Conservation (phyloP, 2,113 vertebrate species). For the Crypturellus undulatus region DNA sequence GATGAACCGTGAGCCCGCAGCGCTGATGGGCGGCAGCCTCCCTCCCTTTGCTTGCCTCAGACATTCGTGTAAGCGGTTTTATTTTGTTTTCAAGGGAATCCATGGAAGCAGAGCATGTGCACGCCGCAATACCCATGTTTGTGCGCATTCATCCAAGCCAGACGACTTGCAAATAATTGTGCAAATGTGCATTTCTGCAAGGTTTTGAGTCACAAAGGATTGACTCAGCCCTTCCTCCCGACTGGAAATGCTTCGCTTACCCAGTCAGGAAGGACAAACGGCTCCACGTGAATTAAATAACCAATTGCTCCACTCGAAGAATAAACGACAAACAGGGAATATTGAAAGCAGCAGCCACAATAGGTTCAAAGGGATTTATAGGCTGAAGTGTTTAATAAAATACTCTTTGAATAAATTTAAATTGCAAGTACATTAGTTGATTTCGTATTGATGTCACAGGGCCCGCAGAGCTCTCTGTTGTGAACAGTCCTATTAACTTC, state of each 20-base stretch:
- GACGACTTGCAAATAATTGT: conserved; percentile 5
- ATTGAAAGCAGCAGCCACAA: conserved; percentile 47
- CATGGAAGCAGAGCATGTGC: conserved; percentile 41
- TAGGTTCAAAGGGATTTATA: conserved; percentile 32
- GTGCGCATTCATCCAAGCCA: neutral
- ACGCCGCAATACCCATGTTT: neutral
- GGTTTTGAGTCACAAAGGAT: neutral
- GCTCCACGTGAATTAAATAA: neutral
- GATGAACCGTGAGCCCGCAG: conserved; percentile 15
- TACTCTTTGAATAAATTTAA: conserved; percentile 59
- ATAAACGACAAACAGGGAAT: conserved; percentile 37
- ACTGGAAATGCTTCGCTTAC: neutral
- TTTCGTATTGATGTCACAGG: conserved; percentile 39
- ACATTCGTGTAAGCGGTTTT: conserved; percentile 59
- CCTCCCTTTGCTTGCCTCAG: conserved; percentile 57
- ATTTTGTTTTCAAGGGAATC: conserved; percentile 56
- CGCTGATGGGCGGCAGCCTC: conserved; percentile 33
- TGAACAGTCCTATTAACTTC: conserved; percentile 38
- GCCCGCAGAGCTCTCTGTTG: conserved; percentile 29
- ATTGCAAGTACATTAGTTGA: conserved; percentile 48
- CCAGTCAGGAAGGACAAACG: conserved; percentile 2
- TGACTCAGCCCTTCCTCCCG: neutral
- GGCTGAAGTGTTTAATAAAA: conserved; percentile 52
- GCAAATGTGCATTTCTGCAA: conserved; percentile 31
- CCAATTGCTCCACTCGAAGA: conserved; percentile 18